A percentile compares a stretch with the other conserved stretches of the same genome.
These are phyloP conservation scores for Scylla paramamosain DNA, from an alignment of 1,140 invertebrate genomes.

Conservation along the genomic window DNA sequence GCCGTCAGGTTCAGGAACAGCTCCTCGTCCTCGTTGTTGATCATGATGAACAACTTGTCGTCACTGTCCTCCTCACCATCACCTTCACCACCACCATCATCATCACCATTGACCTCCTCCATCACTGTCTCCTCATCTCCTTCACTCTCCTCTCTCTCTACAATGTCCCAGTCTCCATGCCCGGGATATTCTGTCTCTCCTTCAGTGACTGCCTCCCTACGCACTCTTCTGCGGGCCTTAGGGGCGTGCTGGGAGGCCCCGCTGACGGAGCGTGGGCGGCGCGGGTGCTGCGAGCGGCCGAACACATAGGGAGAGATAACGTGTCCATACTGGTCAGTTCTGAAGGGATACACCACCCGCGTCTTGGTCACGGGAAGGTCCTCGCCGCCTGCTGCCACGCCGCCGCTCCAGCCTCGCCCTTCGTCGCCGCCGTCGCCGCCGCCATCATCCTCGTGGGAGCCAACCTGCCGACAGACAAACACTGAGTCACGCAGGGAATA, in stretches of 20 bases:
- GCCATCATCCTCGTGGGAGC: not conserved
- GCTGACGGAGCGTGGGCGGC: no score
- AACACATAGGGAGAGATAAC: constrained; percentile 58
- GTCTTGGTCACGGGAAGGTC: constrained; percentile 34
- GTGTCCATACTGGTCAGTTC: constrained; percentile 42
- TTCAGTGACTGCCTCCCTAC: no score
- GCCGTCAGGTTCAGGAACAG: constrained; percentile 73
- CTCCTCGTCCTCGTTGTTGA: constrained; percentile 73
- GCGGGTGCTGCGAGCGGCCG: not conserved
- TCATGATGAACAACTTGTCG: constrained; percentile 72
- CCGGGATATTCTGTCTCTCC: no score
- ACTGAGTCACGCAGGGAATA: no score
- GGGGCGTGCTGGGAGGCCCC: not conserved
- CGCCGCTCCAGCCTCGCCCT: constrained; percentile 30
- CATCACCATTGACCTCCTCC: not conserved
- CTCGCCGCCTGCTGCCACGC: not conserved
- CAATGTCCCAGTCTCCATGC: no score
- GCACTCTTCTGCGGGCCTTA: not conserved
- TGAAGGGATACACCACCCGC: constrained; percentile 58
- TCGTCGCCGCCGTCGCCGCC: not conserved
- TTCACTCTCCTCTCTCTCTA: not conserved
- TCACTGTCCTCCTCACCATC: constrained; percentile 17
- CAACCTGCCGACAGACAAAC: not conserved
- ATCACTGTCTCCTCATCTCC: not conserved
- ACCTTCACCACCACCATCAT: no score